Conservation (phyloP, 2,888 invertebrate species). For the Eumacrocentrus americanus region DNA sequence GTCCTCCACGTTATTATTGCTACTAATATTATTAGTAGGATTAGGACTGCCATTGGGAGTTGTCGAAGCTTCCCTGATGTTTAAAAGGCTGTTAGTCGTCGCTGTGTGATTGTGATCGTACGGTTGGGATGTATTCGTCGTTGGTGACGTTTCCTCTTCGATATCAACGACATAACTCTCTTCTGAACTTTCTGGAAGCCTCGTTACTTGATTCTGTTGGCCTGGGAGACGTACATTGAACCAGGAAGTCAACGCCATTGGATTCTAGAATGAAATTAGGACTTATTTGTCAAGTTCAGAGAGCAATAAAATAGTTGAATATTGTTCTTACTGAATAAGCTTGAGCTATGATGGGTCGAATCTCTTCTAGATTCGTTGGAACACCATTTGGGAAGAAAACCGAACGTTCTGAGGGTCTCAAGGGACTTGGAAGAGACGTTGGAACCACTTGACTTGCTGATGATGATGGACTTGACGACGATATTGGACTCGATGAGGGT, state of each 20-base stretch:
- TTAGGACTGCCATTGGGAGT: slow-evolving; percentile 48
- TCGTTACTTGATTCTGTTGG: slow-evolving; percentile 54
- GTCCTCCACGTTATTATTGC: slow-evolving; percentile 50
- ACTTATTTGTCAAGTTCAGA: too few species aligned
- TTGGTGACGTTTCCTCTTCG: slow-evolving; percentile 41
- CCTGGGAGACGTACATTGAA: slow-evolving; percentile 46
- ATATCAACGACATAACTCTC: slow-evolving; percentile 55
- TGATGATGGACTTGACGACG: background rate
- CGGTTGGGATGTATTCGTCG: slow-evolving; percentile 38
- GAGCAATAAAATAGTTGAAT: background rate
- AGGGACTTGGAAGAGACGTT: background rate
- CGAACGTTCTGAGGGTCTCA: background rate
- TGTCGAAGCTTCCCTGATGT: slow-evolving; percentile 47
- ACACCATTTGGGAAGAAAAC: background rate
- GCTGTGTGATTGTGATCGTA: slow-evolving; percentile 43
- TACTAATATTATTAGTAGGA: slow-evolving; percentile 30
- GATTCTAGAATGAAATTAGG: slow-evolving; percentile 39
- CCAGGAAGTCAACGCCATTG: slow-evolving; percentile 50
- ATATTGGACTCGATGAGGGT: background rate
- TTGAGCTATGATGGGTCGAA: slow-evolving; percentile 22
- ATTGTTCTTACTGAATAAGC: slow-evolving; percentile 19
- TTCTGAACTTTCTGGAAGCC: slow-evolving; percentile 59
- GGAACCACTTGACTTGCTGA: background rate
- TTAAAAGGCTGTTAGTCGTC: slow-evolving; percentile 47
- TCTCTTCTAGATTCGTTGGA: slow-evolving; percentile 23